Base-by-base conservation (phyloP, 2,797 vertebrate species). In the Fistularia tabacaria region DNA sequence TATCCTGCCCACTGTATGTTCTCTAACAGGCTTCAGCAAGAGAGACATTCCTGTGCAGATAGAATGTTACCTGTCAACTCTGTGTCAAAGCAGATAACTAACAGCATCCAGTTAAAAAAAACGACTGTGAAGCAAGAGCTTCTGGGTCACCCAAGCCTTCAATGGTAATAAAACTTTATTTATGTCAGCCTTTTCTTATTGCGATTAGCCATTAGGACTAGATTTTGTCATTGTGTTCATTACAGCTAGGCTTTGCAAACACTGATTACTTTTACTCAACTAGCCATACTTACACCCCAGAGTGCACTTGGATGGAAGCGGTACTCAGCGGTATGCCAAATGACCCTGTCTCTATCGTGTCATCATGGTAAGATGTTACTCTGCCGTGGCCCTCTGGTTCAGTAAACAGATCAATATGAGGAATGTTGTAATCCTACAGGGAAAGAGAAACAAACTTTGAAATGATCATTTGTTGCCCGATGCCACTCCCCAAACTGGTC, bases 231-330 rank as follows among this genome's bases (percentile, higher is more conserved):
- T 25, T 25, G 25, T 25, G 25, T 25, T 25, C 25, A 25, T 25
- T 25, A 25, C 25, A 3, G 5, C 25, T 25, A 25, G 25, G 25
- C 25, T 25, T 25, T 25, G 25, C 25, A 2, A 25, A 25, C 2
- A 25, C 25, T 25, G 25, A 25, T 25, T 25, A 25, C 25, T 25
- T n/a, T 41, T 37, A 3, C 13, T 43, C 5, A 14, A 15, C 11
- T 1, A 14, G 38, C 12, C 37, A 68, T 71, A 93, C 96, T 97
- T 90, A 98, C 96, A 84, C 90, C 75, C 96, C 95, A 67, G 93
- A 93, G 64, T 94, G 92, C 44, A 98, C 93, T 89, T 92, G 94
- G 62, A 98, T 93, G 50, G 96, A 97, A 55, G 90, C 92, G 0
- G 94, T 96, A 78, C 79, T 93, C 74, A 91, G 88, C 13, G 91